Evolutionary conservation across 2,113 vertebrate species (phyloP).

Genomic region (Romanogobio albipinnatus): DNA sequence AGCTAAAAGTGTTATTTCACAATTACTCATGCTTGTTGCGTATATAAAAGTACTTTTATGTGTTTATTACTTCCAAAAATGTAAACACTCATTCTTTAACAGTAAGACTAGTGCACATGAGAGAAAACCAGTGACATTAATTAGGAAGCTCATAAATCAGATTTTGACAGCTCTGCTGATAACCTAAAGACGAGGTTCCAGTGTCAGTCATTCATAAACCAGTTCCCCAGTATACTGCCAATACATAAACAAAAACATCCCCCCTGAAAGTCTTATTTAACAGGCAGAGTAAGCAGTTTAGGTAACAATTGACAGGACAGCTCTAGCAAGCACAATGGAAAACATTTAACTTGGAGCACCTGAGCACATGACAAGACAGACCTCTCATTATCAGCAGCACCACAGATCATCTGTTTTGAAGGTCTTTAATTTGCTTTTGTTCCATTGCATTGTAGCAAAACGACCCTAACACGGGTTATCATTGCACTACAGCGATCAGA

Average conservation of each 20-base stretch:
- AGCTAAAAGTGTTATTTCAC: background rate
- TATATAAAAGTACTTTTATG: background rate
- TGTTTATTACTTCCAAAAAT: background rate
- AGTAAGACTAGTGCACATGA: background rate
- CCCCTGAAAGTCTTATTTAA: slow-evolving; percentile 22
- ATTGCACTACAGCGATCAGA: background rate
- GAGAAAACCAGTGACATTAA: background rate
- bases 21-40: background rate
- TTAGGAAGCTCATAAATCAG: background rate
- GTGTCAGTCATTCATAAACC: slow-evolving; percentile 5
- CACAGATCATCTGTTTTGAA: background rate
- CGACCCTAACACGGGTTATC: background rate
- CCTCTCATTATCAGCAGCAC: background rate
- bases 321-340: slow-evolving; percentile 7
- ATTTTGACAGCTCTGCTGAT: slow-evolving; percentile 7
- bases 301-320: slow-evolving; percentile 46
- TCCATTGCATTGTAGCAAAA: background rate
- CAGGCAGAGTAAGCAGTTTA: background rate
- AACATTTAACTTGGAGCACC: slow-evolving; percentile 38
- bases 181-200: background rate
- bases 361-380: slow-evolving; percentile 26
- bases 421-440: background rate
- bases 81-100: background rate
- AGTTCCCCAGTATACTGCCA: background rate
- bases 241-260: slow-evolving; percentile 1